phyloP scores from a whole-genome alignment of 1,140 invertebrate genomes.

The Halesus radiatus region DNA sequence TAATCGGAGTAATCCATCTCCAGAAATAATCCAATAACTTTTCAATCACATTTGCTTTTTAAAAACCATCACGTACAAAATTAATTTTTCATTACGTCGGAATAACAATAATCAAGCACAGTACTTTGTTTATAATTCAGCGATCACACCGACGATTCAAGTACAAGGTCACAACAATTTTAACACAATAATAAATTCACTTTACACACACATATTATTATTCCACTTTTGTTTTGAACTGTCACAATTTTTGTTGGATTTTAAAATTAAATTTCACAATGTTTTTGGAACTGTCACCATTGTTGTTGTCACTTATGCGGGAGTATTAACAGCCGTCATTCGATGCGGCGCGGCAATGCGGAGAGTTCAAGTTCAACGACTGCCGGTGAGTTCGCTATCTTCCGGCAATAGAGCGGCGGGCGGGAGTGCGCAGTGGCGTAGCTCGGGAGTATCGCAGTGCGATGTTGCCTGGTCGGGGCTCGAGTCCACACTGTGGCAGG shows the following conservation, averaged over 20 bases:
- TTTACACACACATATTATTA: too few relatives aligned
- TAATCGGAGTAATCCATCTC: too few relatives aligned
- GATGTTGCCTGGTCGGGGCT: not conserved
- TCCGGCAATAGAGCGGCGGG: constrained; percentile 45
- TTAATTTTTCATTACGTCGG: too few relatives aligned
- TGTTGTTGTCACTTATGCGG: not conserved
- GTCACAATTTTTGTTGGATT: not conserved
- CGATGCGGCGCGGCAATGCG: constrained; percentile 1
- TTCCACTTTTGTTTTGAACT: too few relatives aligned
- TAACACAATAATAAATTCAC: too few relatives aligned
- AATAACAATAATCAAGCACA: too few relatives aligned
- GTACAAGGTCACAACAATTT: too few relatives aligned
- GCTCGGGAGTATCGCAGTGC: not conserved
- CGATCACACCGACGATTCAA: too few relatives aligned
- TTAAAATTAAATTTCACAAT: not conserved
- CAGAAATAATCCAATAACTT: too few relatives aligned
- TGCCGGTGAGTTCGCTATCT: constrained; percentile 25
- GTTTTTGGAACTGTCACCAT: not conserved
- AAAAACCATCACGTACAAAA: too few relatives aligned
- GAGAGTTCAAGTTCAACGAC: constrained; percentile 50
- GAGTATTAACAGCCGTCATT: constrained; percentile 2
- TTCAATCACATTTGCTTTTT: too few relatives aligned
- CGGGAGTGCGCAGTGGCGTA: not conserved
- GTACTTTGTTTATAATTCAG: too few relatives aligned
- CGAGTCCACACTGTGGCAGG: constrained; percentile 3